Conservation (phyloP, 1,140 invertebrate genomes). For the Idris sp. region DNA sequence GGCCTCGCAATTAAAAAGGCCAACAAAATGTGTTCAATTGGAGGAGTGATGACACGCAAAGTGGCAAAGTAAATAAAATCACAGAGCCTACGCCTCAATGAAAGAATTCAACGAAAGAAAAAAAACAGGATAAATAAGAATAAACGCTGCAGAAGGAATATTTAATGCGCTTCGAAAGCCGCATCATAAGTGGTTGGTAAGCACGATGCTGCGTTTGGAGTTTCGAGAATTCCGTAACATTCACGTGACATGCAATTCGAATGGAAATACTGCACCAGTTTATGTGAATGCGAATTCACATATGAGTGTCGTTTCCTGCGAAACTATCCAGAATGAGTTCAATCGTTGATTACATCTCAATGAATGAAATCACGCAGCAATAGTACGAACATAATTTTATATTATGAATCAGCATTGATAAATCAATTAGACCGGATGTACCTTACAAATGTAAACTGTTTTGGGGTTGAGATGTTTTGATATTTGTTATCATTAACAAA, state of each 20-base stretch:
- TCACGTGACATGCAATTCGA: conserved; percentile 52
- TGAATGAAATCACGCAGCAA: conserved; percentile 43
- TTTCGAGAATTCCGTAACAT: conserved; percentile 55
- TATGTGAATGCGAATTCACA: conserved; percentile 36
- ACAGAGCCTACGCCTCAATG: conserved; percentile 42
- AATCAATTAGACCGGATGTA: conserved; percentile 36
- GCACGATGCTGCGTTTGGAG: conserved; percentile 43
- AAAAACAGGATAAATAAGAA: conserved; percentile 53
- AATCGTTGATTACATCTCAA: conserved; percentile 43
- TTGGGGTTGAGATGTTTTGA: no score
- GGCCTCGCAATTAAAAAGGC: conserved; percentile 22
- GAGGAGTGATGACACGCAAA: conserved; percentile 54
- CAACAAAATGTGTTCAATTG: conserved; percentile 47
- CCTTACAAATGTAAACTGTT: conserved; percentile 8
- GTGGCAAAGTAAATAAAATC: conserved; percentile 60
- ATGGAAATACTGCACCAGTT: conserved; percentile 49
- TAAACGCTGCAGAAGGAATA: conserved; percentile 56
- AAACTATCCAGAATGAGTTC: conserved; percentile 49
- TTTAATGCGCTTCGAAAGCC: conserved; percentile 52
- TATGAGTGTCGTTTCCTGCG: conserved; percentile 48
- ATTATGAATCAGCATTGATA: conserved; percentile 35
- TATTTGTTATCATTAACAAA: no score
- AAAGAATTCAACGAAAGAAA: conserved; percentile 48
- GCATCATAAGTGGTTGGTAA: conserved; percentile 57
- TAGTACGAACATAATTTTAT: conserved; percentile 32